Conservation (phyloP, 2,888 invertebrate genomes). For the Cremastobaeus sp. region DNA sequence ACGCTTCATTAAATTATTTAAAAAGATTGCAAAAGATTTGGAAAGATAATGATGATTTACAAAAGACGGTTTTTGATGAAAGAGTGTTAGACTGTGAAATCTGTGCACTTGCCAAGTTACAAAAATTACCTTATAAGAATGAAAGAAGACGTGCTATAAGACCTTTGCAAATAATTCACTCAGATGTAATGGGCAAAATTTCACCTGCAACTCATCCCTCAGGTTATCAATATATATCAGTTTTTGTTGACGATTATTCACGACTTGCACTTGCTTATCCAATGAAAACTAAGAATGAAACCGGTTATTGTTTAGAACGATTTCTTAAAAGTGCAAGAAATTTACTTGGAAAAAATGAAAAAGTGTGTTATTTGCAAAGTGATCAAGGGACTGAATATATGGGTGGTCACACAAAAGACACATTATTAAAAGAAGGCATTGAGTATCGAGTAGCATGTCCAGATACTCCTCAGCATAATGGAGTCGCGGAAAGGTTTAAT, state of each 20-base stretch:
- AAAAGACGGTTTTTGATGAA: conserved; percentile 52
- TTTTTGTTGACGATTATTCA: conserved; percentile 63
- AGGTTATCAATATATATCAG: conserved; percentile 54
- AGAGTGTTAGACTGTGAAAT: conserved; percentile 27
- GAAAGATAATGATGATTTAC: conserved; percentile 29
- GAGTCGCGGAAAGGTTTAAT: conserved; percentile 53
- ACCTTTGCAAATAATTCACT: conserved; percentile 61
- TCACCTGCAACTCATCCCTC: conserved; percentile 54
- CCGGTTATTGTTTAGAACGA: conserved; percentile 48
- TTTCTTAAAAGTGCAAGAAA: conserved; percentile 61
- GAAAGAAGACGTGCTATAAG: conserved; percentile 41
- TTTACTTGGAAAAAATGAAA: conserved; percentile 60
- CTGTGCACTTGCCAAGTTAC: conserved; percentile 60
- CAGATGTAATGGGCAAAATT: conserved; percentile 61
- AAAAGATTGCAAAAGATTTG: conserved; percentile 8
- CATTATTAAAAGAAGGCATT: conserved; percentile 4
- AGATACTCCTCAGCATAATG: conserved; percentile 56
- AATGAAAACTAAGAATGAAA: conserved; percentile 57
- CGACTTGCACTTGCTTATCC: conserved; percentile 59
- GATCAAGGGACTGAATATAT: conserved; percentile 55
- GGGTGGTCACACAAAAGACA: conserved; percentile 17
- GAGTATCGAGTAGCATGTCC: conserved; percentile 30
- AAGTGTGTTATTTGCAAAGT: conserved; percentile 63
- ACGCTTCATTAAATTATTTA: not conserved
- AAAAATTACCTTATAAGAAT: conserved; percentile 60